Percentiles rank a stretch among this genome's conserved stretches.
These are phyloP conservation scores for Diuraphis noxia DNA, from an alignment of 1,140 invertebrate species.

Conservation along the genomic window DNA sequence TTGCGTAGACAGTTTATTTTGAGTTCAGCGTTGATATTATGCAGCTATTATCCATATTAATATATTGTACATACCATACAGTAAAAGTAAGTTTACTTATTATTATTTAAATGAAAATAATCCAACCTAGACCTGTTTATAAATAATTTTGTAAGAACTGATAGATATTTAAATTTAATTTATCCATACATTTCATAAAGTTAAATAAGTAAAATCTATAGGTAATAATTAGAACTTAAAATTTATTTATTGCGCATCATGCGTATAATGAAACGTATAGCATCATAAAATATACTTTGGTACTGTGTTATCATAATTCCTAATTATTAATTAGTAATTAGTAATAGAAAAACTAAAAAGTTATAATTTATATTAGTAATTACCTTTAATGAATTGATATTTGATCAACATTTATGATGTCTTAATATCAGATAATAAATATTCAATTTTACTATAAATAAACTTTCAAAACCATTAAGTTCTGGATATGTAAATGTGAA, in stretches of 20 bases:
- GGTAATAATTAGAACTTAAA: not conserved
- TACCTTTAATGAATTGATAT: not conserved
- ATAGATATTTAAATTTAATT: not conserved
- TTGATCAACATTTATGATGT: not conserved
- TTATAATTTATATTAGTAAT: not conserved
- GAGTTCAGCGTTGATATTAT: not conserved
- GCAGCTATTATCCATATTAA: not conserved
- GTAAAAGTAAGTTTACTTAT: conserved; percentile 8
- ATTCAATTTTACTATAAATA: too few relatives aligned
- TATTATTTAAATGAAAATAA: not conserved
- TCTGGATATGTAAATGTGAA: too few relatives aligned
- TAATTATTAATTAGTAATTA: not conserved
- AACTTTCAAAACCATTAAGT: not conserved
- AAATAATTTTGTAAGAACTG: not conserved
- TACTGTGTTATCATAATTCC: not conserved
- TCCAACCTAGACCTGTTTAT: conserved; percentile 9
- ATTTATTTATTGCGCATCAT: not conserved
- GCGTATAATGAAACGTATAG: not conserved
- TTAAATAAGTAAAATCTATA: too few relatives aligned
- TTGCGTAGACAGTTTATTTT: not conserved
- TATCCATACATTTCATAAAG: not conserved
- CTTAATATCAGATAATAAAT: too few relatives aligned
- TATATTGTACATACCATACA: not conserved
- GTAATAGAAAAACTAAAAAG: too few relatives aligned
- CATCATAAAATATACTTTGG: not conserved